phyloP scores from a whole-genome alignment of 2,797 vertebrate species.

The Lophius americanus region DNA sequence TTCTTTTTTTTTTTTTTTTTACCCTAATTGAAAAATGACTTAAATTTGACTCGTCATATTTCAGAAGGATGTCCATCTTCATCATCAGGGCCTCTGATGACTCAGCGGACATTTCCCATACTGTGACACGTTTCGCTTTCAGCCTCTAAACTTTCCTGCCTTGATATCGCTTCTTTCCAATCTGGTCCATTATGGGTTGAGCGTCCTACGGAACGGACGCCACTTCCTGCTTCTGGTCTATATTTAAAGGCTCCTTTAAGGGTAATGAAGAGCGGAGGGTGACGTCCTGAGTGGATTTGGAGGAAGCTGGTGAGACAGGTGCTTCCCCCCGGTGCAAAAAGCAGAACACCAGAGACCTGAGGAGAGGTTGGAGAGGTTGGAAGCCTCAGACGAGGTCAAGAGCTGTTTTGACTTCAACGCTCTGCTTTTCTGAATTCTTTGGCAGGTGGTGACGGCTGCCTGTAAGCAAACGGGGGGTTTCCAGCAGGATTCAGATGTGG shows the following conservation, averaged over 20 bases:
- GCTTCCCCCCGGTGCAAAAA: slow-evolving; percentile 64
- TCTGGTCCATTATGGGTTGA: slow-evolving; percentile 47
- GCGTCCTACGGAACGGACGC: slow-evolving; percentile 44
- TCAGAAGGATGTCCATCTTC: slow-evolving; percentile 29
- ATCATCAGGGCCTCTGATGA: slow-evolving; percentile 29
- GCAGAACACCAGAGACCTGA: slow-evolving; percentile 54
- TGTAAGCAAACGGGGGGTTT: slow-evolving; percentile 61
- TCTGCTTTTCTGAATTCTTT: slow-evolving; percentile 62
- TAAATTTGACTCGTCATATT: slow-evolving; percentile 21
- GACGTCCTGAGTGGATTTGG: slow-evolving; percentile 57
- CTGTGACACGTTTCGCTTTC: slow-evolving; percentile 48
- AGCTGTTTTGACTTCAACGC: slow-evolving; percentile 79
- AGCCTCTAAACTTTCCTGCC: slow-evolving; percentile 38
- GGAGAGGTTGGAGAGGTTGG: slow-evolving; percentile 63
- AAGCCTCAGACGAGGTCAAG: slow-evolving; percentile 71
- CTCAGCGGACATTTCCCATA: slow-evolving; percentile 64
- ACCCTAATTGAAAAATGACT: slow-evolving; percentile 1
- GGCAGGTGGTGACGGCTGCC: slow-evolving; percentile 73
- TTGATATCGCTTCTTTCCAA: slow-evolving; percentile 49
- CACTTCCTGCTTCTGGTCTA: slow-evolving; percentile 39
- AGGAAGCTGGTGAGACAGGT: slow-evolving; percentile 72
- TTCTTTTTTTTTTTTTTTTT: slow-evolving; percentile 6
- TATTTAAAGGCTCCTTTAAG: slow-evolving; percentile 51
- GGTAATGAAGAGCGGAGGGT: slow-evolving; percentile 40
- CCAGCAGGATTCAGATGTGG: slow-evolving; percentile 30